phyloP scores from a whole-genome alignment of 1,140 invertebrate genomes.

The Brachionus rotundiformis region DNA sequence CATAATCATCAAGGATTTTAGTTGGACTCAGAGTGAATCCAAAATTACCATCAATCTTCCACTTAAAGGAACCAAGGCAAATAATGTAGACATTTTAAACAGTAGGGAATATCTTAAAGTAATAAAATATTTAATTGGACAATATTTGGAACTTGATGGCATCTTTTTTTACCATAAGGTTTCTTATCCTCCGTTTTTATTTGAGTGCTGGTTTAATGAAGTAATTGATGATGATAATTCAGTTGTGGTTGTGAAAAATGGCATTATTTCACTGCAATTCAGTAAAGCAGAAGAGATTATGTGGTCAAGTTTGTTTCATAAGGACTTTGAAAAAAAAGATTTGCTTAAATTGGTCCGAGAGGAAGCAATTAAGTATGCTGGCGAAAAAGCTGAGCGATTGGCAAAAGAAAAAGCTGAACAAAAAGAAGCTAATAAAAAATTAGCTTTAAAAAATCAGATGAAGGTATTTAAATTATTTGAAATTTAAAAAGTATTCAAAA shows the following conservation, averaged over 20 bases:
- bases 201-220: conserved; percentile 33
- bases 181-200: conserved; percentile 50
- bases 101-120: conserved; percentile 36
- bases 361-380: conserved; percentile 55
- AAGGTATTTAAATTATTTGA: conserved; percentile 57
- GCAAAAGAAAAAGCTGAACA: conserved; percentile 54
- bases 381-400: conserved; percentile 53
- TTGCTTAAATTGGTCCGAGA: conserved; percentile 53
- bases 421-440: conserved; percentile 57
- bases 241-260: not conserved
- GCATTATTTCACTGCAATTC: conserved; percentile 38
- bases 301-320: conserved; percentile 38
- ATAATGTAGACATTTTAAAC: conserved; percentile 32
- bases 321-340: conserved; percentile 40
- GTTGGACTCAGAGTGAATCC: conserved; percentile 40
- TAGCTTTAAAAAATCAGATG: conserved; percentile 59
- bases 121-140: not conserved
- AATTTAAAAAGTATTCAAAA: conserved; percentile 56
- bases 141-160: too few species aligned
- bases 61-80: conserved; percentile 49
- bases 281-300: not conserved
- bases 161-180: too few species aligned
- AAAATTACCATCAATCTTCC: conserved; percentile 26
- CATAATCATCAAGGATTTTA: conserved; percentile 39
- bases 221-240: conserved; percentile 10